These are phyloP conservation scores for Elymnias hypermnestra DNA, from an alignment of 1,140 invertebrate genomes.

Conservation along the genomic window DNA sequence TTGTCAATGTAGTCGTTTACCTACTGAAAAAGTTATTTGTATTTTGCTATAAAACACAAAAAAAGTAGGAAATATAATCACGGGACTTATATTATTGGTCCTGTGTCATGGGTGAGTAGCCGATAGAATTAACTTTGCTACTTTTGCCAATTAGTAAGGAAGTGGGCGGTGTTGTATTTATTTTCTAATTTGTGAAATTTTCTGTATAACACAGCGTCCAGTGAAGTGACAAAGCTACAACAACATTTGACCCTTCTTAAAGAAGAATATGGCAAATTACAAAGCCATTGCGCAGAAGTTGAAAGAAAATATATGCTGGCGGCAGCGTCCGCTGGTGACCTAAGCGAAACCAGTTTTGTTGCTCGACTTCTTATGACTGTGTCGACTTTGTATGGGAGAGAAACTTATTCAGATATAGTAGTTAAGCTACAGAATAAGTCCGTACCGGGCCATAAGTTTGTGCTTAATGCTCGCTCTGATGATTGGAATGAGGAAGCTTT, in stretches of 20 bases:
- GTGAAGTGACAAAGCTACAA: conserved; percentile 86
- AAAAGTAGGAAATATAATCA: conserved; percentile 13
- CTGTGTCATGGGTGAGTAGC: conserved; percentile 61
- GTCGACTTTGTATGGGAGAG: conserved; percentile 86
- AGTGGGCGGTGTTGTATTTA: conserved; percentile 62
- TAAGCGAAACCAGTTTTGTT: conserved; percentile 85
- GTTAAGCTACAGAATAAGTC: conserved; percentile 83
- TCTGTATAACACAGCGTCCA: conserved; percentile 57
- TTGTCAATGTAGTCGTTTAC: conserved; percentile 28
- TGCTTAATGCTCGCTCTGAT: conserved; percentile 91
- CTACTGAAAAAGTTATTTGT: conserved; percentile 23
- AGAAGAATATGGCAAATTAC: conserved; percentile 94
- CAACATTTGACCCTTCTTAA: conserved; percentile 90
- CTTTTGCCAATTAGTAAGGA: conserved; percentile 15
- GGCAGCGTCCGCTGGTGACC: conserved; percentile 76
- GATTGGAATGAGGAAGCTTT: conserved; percentile 86
- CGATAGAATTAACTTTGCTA: conserved; percentile 15
- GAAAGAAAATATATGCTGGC: conserved; percentile 89
- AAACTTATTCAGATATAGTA: conserved; percentile 86
- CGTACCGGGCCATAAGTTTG: conserved; percentile 92
- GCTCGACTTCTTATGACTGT: conserved; percentile 87
- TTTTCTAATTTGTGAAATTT: conserved; percentile 32
- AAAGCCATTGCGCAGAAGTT: conserved; percentile 87
- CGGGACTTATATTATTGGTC: conserved; percentile 11
- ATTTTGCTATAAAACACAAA: conserved; percentile 26